Evolutionary conservation across 1,140 invertebrate genomes (phyloP), one percentile per base, ranked within the genome.

Genomic region (Drosophila eugracilis): DNA sequence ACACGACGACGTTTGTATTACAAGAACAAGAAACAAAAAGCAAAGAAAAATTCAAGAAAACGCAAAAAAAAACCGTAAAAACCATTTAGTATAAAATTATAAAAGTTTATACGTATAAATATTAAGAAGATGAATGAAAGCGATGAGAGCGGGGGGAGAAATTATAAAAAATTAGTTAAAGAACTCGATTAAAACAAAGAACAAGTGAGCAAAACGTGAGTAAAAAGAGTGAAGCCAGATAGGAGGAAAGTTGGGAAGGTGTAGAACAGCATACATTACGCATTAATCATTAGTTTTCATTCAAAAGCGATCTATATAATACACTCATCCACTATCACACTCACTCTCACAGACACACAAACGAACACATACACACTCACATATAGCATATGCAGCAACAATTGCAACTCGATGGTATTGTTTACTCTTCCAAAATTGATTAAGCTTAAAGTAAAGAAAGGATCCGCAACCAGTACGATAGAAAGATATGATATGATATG

Each of bases 361-460:
- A 39, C 39, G 69, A 55, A 55, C 48, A 47, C 44, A 72, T 53
- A 55, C 32, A 78, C n/a, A 39, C 44, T 42, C 44, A 76, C 50
- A 42, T 59, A 74, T 55, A 86, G 76, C 72, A 85, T 86, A 81
- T 86, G 81, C 81, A 85, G 81, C 83, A 85, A 85, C 66, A 80
- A 85, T 85, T 86, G 76, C 62, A 85, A 88, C 83, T 75, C 84
- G 84, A 88, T 88, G 83, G 83, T 88, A 88, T 88, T 88, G 83
- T 88, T 88, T 88, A 88, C 83, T 88, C 83, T 88, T 88, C 83
- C 83, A 88, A 88, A 88, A 89, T 88, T 88, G 65, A 88, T 88
- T 88, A 88, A 88, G 83, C 83, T 88, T 88, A 88, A 88, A 83
- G 57, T 78, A 86, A 78, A 59, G 42, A 72, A 76, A 55, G 52